These are phyloP conservation scores for Bungarus multicinctus DNA, from an alignment of 2,113 vertebrate genomes.

Conservation along the genomic window DNA sequence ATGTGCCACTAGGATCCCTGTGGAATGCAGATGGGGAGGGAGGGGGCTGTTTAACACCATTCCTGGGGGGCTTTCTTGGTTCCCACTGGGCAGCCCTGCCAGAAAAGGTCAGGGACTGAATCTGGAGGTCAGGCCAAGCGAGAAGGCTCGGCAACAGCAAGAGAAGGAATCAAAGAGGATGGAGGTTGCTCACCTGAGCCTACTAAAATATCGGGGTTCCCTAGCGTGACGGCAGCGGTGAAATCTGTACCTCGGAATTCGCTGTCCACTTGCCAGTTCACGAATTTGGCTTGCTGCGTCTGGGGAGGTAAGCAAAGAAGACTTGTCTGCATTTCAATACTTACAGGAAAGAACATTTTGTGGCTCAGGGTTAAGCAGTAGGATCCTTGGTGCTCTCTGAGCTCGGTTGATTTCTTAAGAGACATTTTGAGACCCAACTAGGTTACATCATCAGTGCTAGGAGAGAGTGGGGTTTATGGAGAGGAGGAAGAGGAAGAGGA, in stretches of 20 bases:
- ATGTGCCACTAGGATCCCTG: conserved; percentile 86
- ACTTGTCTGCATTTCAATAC: rapidly evolving
- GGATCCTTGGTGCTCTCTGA: too few relatives aligned
- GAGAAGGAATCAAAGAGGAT: neutral
- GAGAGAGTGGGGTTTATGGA: too few relatives aligned
- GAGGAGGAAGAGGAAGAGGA: too few relatives aligned
- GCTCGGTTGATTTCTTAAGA: too few relatives aligned
- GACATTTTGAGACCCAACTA: too few relatives aligned
- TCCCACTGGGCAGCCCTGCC: too few relatives aligned
- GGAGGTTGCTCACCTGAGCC: conserved; percentile 78
- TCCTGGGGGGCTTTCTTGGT: too few relatives aligned
- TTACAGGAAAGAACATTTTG: neutral
- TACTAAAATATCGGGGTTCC: conserved; percentile 84
- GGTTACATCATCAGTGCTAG: too few relatives aligned
- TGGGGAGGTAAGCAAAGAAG: conserved; percentile 38
- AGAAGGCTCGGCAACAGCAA: neutral
- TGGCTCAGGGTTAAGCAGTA: neutral
- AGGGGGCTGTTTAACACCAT: neutral
- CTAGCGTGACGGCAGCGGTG: conserved; percentile 82
- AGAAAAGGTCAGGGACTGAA: neutral
- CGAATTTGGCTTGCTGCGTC: conserved; percentile 91
- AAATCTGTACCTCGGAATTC: conserved; percentile 87
- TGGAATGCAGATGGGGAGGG: neutral
- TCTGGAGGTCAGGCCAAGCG: too few relatives aligned
- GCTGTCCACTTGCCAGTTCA: conserved; percentile 90